A percentile compares a stretch with the other conserved stretches of the same genome.
These are phyloP conservation scores for Heloderma charlesbogerti DNA, from an alignment of 2,113 vertebrate genomes.

Conservation along the genomic window DNA sequence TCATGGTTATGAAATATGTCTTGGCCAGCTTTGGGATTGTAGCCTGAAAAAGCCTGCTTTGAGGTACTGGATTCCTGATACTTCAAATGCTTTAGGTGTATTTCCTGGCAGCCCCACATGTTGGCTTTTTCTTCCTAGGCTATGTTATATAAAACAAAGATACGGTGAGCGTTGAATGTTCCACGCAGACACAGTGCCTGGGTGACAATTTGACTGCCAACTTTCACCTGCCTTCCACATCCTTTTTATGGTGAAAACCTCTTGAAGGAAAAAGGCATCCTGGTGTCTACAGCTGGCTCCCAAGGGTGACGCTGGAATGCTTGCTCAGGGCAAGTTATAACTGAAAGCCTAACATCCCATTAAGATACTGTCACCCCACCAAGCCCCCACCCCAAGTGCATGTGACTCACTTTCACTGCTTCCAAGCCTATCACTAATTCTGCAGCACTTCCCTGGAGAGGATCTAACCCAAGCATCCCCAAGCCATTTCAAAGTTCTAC, in stretches of 20 bases:
- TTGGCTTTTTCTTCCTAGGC: constrained; percentile 37
- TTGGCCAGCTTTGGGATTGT: constrained; percentile 54
- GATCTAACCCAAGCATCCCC: not conserved
- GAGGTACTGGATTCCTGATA: constrained; percentile 56
- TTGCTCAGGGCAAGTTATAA: not conserved
- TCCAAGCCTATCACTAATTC: too few relatives aligned
- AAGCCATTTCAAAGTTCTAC: not conserved
- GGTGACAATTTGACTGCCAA: not conserved
- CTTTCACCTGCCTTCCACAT: not conserved
- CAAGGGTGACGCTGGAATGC: not conserved
- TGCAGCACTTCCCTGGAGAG: not conserved
- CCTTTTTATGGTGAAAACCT: constrained; percentile 22
- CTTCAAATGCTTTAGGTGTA: constrained; percentile 53
- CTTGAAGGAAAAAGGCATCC: constrained; percentile 26
- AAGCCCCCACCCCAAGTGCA: not conserved
- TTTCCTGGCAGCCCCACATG: constrained; percentile 39
- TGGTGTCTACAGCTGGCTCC: not conserved
- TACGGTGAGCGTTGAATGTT: constrained; percentile 12
- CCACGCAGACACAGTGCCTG: constrained; percentile 22
- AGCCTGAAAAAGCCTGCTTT: constrained; percentile 61
- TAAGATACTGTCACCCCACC: not conserved
- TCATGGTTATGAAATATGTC: constrained; percentile 57
- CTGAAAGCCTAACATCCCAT: not conserved
- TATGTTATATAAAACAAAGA: constrained; percentile 39
- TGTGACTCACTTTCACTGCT: too few relatives aligned